Base-by-base conservation (phyloP, 2,797 vertebrate species). In the Pangasius djambal region DNA sequence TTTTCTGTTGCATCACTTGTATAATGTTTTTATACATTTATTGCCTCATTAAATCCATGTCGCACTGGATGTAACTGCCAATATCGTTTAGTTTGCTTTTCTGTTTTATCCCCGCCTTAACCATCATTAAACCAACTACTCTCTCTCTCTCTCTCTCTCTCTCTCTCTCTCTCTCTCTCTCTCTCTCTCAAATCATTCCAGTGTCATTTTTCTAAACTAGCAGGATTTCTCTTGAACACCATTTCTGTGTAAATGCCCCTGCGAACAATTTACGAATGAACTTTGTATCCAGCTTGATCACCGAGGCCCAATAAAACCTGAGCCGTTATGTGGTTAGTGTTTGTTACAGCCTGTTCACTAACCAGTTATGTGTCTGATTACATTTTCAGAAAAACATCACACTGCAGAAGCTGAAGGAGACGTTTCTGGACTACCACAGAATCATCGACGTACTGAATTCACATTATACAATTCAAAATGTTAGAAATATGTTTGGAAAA, bases 381-480 rank as follows among this genome's bases (percentile, higher is more conserved):
- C 48, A 65, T 91, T 88, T 84, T 18, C 89, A 97, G 96, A 96
- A 94, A 93, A 94, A 94, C 85, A 90, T 93, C 70, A 85, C 96
- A 0, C 93, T 96, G 92, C 93, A 95, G 87, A 95, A 95, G 89
- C 92, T 97, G 92, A 96, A 95, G 90, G 94, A 92, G 77, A 94
- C 92, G 86, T 94, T 95, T 85, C 91, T 93, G 90, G 95, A 96
- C 77, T 96, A 93, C 92, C 94, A 95, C 93, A 95, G 91, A 91
- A 95, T 96, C 63, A 95, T 96, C 25, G 94, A 96, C 93, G 96
- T 96, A 91, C 50, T 74, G 2, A 28, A 44, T 88, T 40, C 2
- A 31, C 50, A 75, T 37, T 4, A 16, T 85, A 57, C 6, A 57
- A 18, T 12, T 25, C 15, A 59, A 40, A 37, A 55, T 77, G 12